A percentile compares a stretch with the other conserved stretches of the same genome.
These are phyloP conservation scores for Lycorma delicatula DNA, from an alignment of 1,140 invertebrate genomes.

Conservation along the genomic window DNA sequence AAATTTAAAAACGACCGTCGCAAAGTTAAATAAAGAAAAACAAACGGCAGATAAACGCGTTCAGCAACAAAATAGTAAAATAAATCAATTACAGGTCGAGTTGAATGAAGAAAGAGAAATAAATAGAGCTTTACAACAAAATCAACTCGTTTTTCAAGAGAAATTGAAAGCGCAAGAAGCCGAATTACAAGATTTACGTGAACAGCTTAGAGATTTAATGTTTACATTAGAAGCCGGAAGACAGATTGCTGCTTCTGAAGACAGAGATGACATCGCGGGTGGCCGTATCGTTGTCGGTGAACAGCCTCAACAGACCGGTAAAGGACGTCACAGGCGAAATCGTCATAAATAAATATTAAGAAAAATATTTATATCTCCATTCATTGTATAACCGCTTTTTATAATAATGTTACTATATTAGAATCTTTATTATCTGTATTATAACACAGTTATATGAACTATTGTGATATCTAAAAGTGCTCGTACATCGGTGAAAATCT, in stretches of 20 bases:
- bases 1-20: slow-evolving; percentile 33
- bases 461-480: too few relatives aligned
- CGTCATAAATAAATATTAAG: too few relatives aligned
- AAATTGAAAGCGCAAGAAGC: slow-evolving; percentile 56
- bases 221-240: slow-evolving; percentile 87
- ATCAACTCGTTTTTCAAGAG: slow-evolving; percentile 68
- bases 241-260: slow-evolving; percentile 34
- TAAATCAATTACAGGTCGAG: slow-evolving; percentile 49
- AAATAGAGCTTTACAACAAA: slow-evolving; percentile 61
- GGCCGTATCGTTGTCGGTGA: slow-evolving; percentile 56
- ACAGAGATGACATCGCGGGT: slow-evolving; percentile 58
- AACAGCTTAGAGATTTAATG: slow-evolving; percentile 92
- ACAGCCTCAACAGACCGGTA: not conserved
- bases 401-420: too few relatives aligned
- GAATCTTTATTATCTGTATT: too few relatives aligned
- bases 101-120: slow-evolving; percentile 70
- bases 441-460: too few relatives aligned
- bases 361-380: too few relatives aligned
- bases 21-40: slow-evolving; percentile 21
- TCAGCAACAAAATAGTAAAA: slow-evolving; percentile 42
- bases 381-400: too few relatives aligned
- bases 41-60: slow-evolving; percentile 23
- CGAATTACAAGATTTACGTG: slow-evolving; percentile 74
- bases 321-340: not conserved
- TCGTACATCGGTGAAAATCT: too few relatives aligned